A percentile compares a stretch with the other conserved stretches of the same genome.
These are phyloP conservation scores for Gymnobelideus leadbeateri DNA, from an alignment of 2,113 vertebrate genomes.

Conservation along the genomic window DNA sequence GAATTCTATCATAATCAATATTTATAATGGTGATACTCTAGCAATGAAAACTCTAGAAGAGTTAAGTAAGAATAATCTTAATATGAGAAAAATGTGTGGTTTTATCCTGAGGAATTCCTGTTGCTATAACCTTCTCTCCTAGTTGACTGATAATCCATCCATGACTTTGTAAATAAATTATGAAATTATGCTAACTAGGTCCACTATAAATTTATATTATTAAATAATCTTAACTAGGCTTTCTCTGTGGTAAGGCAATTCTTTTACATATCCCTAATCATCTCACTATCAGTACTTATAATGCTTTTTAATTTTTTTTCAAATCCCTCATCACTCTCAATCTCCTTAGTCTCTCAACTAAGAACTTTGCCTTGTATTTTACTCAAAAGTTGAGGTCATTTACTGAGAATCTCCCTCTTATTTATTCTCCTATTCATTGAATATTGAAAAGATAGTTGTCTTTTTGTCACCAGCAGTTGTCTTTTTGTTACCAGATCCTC, in stretches of 20 bases:
- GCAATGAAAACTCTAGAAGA: conserved; percentile 28
- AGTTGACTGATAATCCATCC: not conserved
- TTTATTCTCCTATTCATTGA: not conserved
- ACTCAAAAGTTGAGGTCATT: not conserved
- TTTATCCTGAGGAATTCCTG: not conserved
- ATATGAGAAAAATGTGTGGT: not conserved
- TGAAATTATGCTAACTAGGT: not conserved
- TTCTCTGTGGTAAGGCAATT: not conserved
- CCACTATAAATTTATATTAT: not conserved
- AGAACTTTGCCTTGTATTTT: not conserved
- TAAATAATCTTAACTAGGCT: not conserved
- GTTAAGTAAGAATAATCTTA: not conserved
- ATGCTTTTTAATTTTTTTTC: not conserved
- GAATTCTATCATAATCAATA: conserved; percentile 1
- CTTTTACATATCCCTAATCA: not conserved
- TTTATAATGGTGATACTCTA: conserved; percentile 25
- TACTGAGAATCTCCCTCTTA: not conserved
- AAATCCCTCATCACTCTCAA: not conserved
- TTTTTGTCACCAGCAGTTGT: not conserved
- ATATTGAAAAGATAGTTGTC: not conserved
- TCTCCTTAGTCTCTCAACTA: not conserved
- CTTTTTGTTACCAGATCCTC: not conserved
- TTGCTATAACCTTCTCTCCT: not conserved
- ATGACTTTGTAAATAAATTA: not conserved
- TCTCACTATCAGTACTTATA: not conserved